Evolutionary conservation across 1,140 invertebrate genomes (phyloP), one percentile per base, ranked within the genome.

Genomic region (Elymnias hypermnestra): DNA sequence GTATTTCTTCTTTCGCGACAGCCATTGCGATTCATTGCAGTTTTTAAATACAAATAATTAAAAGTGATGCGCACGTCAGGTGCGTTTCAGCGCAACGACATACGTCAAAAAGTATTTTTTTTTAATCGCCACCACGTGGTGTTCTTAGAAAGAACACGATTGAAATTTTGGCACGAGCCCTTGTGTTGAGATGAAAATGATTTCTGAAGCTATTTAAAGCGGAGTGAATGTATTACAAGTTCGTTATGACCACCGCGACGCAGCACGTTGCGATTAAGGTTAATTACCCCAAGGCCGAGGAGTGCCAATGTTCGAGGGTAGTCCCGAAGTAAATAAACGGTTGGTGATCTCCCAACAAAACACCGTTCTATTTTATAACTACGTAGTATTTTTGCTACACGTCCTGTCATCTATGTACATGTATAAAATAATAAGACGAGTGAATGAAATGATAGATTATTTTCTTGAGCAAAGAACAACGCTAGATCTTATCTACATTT

Each of bases 241-340:
- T 81, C 75, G 77, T 58, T 58, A 59, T 52, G 59, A 51, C 64
- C 58, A 62, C 49, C 46, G 47, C 52, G 57, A 51, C 57, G 51
- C 57, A 65, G 57, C 59, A 57, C 62, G 57, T 39, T 53, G 54
- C 28, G 57, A 71, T 72, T 72, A 72, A 81, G 68, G 72, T 72
- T 72, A 79, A 81, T 77, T 72, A 77, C 65, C 61, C 57, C 66
- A 78, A 81, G 68, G 76, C 57, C 74, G 64, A 44, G 53, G 60
- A 23, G 26, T 28, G 36, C 36, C 17, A 21, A 41, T 13, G 7
- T 40, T 29, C 17, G 28, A 29, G 26, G 39, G 13, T 21, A 8
- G 9, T 18, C 9, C 23, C 21, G 5, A 26, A 22, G 13, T 10
- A 31, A n/a, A n/a, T n/a, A n/a, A n/a, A n/a, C n/a, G n/a, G n/a